Percentiles rank a stretch among this genome's conserved stretches.
These are phyloP conservation scores for Drosophila repletoides DNA, from an alignment of 1,140 invertebrate genomes.

Conservation along the genomic window DNA sequence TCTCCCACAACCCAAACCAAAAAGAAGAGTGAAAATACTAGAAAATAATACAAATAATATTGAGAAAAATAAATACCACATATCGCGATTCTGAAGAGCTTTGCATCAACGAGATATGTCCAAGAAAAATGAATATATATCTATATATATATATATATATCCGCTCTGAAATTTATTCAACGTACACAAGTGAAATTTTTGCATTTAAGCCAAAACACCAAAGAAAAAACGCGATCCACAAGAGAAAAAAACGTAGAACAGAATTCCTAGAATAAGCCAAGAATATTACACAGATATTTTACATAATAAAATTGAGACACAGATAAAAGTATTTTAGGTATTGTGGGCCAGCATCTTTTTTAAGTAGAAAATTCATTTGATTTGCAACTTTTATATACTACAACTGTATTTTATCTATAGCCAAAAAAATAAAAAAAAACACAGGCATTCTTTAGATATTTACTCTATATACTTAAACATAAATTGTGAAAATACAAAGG, in stretches of 20 bases:
- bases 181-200: conserved; percentile 19
- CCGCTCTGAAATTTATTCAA: conserved; percentile 14
- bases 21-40: conserved; percentile 3
- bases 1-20: background rate
- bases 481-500: conserved; percentile 10
- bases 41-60: background rate
- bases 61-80: conserved; percentile 25
- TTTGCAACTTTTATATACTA: conserved; percentile 14
- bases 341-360: conserved; percentile 36
- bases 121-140: too few species aligned
- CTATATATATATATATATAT: conserved; percentile 9
- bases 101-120: conserved; percentile 39
- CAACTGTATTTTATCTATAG: conserved; percentile 3
- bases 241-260: background rate
- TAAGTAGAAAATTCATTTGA: background rate
- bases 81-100: conserved; percentile 43
- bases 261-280: background rate
- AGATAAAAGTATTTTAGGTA: conserved; percentile 11
- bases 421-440: background rate
- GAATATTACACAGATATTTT: too few species aligned
- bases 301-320: background rate
- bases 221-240: conserved; percentile 1
- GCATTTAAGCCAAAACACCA: conserved; percentile 33
- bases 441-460: conserved; percentile 5
- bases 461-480: conserved; percentile 1